Base-by-base conservation (phyloP, 2,797 vertebrate genomes). In the Tenualosa ilisha region DNA sequence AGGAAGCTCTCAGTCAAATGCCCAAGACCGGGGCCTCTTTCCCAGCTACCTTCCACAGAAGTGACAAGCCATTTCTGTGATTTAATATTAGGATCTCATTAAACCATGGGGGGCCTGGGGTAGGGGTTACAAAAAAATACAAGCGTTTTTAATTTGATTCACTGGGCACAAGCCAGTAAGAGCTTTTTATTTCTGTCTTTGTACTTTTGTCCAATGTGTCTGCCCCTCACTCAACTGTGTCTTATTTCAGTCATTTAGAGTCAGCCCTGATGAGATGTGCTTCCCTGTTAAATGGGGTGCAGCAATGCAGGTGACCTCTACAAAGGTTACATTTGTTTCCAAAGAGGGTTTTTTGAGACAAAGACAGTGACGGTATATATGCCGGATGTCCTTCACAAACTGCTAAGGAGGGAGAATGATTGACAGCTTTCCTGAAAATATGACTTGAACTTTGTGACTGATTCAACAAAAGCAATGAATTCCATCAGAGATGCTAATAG, bases 11-110 rank as follows among this genome's bases (percentile, higher is more conserved):
- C 86, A 90, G 89, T 84, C 53, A 89, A 89, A 89, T 65, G 75
- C 81, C 75, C 72, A 82, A 85, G 53, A 61, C 63, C 43, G 81
- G 56, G 50, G 82, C 72, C 84, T 68, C 86, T 85, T 89, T 84
- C 54, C 82, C 82, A 49, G 59, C 81, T 81, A 75, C 86, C 85
- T 75, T 86, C 63, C 26, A 84, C 31, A 86, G 75, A 84, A 88
- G 81, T 87, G 89, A 86, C 88, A 87, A 75, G 82, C 84, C 82
- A 51, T 82, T 86, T 87, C 51, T 72, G 84, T 86, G 82, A 85
- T 88, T 86, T 83, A 82, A 89, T 86, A 86, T 87, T 86, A 88
- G 65, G 88, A 87, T 82, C 84, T 90, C 88, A 89, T 89, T 89
- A 89, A 84, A 87, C 81, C 31, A 54, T 37, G 37, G 75, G 65